Evolutionary conservation across 2,113 vertebrate species (phyloP).

Genomic region (Mandrillus leucophaeus): DNA sequence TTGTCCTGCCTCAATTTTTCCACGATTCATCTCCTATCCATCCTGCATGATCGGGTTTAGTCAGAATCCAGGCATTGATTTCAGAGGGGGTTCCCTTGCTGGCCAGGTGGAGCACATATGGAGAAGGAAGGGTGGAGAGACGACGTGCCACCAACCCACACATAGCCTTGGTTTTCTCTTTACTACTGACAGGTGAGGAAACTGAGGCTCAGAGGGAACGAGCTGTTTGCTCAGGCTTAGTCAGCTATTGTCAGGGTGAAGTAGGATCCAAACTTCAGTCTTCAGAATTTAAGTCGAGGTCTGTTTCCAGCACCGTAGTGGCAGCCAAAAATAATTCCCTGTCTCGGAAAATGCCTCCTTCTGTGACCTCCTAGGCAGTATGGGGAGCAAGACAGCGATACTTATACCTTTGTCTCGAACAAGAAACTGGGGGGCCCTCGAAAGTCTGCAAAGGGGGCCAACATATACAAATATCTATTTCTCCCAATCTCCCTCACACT

Average conservation of each 20-base stretch:
- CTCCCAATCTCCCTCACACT: neutral
- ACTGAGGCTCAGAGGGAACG: neutral
- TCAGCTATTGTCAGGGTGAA: neutral
- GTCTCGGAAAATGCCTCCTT: constrained; percentile 17
- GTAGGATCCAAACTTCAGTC: neutral
- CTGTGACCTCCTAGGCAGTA: neutral
- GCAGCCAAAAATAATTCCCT: neutral
- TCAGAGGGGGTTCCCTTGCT: neutral
- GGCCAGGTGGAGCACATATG: rapidly evolving
- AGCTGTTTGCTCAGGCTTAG: neutral
- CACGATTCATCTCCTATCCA: neutral
- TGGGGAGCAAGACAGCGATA: neutral
- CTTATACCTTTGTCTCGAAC: neutral
- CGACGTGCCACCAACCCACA: rapidly evolving
- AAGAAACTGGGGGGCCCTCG: neutral
- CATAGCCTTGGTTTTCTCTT: neutral
- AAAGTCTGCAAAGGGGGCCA: neutral
- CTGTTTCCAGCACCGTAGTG: neutral
- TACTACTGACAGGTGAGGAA: neutral
- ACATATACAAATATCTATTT: neutral
- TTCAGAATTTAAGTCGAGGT: neutral
- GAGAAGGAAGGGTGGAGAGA: rapidly evolving
- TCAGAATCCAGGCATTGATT: neutral
- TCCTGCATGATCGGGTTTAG: neutral
- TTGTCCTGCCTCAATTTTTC: neutral